These are phyloP conservation scores for Lysandra coridon DNA, from an alignment of 2,888 invertebrate species.

Conservation along the genomic window DNA sequence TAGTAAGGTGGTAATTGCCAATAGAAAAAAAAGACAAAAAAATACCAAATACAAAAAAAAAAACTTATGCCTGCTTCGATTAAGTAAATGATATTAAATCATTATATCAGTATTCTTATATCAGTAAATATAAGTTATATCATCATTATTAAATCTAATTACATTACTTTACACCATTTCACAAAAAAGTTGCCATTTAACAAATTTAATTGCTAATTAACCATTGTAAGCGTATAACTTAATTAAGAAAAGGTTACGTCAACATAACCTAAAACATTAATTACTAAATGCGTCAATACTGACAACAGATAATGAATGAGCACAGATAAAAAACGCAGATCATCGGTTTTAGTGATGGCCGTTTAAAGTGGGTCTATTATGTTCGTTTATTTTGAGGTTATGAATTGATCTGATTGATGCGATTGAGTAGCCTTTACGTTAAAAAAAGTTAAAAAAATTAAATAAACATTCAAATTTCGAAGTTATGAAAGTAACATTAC, in stretches of 20 bases:
- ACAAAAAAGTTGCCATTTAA: slow-evolving; percentile 8
- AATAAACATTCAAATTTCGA: neutral
- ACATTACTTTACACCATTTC: neutral
- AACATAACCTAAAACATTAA: slow-evolving; percentile 27
- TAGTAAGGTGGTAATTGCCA: no score
- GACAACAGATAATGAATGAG: slow-evolving; percentile 24
- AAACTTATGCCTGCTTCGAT: neutral
- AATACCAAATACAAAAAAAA: no score
- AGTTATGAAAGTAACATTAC: neutral
- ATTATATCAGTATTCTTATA: no score
- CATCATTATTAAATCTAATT: neutral
- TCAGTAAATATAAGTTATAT: neutral
- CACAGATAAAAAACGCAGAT: slow-evolving; percentile 27
- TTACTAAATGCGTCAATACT: slow-evolving; percentile 29
- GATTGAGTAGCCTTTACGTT: neutral
- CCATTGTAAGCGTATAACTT: slow-evolving; percentile 17
- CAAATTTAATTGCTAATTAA: slow-evolving; percentile 23
- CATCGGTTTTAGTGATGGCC: slow-evolving; percentile 27
- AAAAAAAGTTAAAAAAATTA: neutral
- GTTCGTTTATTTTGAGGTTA: slow-evolving; percentile 5
- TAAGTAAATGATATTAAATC: neutral
- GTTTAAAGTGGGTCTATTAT: slow-evolving; percentile 13
- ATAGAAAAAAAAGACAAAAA: no score
- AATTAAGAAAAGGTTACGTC: slow-evolving; percentile 26
- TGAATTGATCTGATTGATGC: slow-evolving; percentile 19